Percentiles rank a stretch among this genome's conserved stretches.
Conservation (phyloP, 2,888 invertebrate species). For the Cheilosia grossa region DNA sequence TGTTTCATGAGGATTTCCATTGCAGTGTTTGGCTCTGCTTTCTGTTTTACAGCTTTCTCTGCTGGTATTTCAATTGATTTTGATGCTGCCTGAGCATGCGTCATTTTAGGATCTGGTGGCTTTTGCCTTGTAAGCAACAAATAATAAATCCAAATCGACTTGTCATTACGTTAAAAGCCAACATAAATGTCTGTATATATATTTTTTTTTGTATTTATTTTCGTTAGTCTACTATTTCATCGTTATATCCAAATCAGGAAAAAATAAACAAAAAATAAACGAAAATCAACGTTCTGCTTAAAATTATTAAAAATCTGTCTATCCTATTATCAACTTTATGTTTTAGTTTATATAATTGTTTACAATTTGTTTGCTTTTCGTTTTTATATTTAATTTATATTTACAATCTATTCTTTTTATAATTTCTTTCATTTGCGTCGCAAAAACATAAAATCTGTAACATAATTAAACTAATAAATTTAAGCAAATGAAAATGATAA, state of each 20-base stretch:
- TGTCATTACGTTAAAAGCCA: conserved; percentile 1
- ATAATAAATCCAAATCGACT: conserved; percentile 1
- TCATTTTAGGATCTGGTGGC: too few relatives aligned
- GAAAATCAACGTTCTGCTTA: conserved; percentile 47
- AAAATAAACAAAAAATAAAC: conserved; percentile 51
- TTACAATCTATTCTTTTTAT: conserved; percentile 36
- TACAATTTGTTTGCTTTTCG: not conserved
- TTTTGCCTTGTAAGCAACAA: not conserved
- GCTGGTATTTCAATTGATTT: too few relatives aligned
- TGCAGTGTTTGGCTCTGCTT: too few relatives aligned
- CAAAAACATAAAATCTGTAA: not conserved
- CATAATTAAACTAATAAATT: conserved; percentile 11
- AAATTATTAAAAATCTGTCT: conserved; percentile 23
- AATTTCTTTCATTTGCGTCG: not conserved
- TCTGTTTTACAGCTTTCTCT: too few relatives aligned
- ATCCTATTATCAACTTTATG: conserved; percentile 40
- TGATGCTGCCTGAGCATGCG: too few relatives aligned
- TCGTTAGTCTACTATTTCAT: conserved; percentile 63
- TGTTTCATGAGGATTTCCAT: too few relatives aligned
- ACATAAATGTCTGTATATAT: conserved; percentile 1
- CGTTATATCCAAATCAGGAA: conserved; percentile 51
- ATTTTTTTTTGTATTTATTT: conserved; percentile 49
- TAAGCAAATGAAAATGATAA: conserved; percentile 17
- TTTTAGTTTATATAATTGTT: conserved; percentile 37
- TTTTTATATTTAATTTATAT: conserved; percentile 42